Conservation (phyloP, 2,888 invertebrate species). For the Cosmia trapezina region DNA sequence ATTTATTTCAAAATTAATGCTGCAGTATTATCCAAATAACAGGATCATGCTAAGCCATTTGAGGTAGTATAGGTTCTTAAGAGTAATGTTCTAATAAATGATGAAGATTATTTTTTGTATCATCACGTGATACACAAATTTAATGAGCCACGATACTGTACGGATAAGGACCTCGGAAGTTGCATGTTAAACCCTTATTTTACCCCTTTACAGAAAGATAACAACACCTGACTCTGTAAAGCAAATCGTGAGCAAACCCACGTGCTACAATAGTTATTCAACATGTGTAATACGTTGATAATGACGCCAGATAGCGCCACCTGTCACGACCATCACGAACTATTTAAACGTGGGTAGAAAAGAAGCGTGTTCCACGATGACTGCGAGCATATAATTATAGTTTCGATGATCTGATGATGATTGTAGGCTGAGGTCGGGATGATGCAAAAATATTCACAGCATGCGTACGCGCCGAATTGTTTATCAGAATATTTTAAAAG, state of each 20-base stretch:
- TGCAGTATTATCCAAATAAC: no score
- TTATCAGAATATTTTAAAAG: constrained; percentile 22
- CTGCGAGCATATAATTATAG: constrained; percentile 41
- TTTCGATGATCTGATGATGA: constrained; percentile 31
- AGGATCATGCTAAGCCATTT: no score
- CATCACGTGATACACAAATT: constrained; percentile 1
- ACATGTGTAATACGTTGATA: constrained; percentile 48
- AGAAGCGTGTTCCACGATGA: constrained; percentile 49
- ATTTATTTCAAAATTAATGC: no score
- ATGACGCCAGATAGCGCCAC: constrained; percentile 51
- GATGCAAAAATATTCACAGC: constrained; percentile 41
- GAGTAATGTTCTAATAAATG: no score
- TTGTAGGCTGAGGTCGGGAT: constrained; percentile 28
- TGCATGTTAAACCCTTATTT: not conserved
- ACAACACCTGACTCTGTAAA: not conserved
- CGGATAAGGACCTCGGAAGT: not conserved
- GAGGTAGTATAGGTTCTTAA: no score
- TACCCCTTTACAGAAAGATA: not conserved
- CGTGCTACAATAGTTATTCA: constrained; percentile 45
- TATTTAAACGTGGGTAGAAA: constrained; percentile 41
- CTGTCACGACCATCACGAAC: constrained; percentile 61
- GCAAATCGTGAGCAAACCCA: constrained; percentile 44
- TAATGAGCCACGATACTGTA: no score
- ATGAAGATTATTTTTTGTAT: not conserved
- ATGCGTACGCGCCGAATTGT: constrained; percentile 10